Conservation (phyloP, 1,140 invertebrate genomes). For the Hydropsyche tenuis region DNA sequence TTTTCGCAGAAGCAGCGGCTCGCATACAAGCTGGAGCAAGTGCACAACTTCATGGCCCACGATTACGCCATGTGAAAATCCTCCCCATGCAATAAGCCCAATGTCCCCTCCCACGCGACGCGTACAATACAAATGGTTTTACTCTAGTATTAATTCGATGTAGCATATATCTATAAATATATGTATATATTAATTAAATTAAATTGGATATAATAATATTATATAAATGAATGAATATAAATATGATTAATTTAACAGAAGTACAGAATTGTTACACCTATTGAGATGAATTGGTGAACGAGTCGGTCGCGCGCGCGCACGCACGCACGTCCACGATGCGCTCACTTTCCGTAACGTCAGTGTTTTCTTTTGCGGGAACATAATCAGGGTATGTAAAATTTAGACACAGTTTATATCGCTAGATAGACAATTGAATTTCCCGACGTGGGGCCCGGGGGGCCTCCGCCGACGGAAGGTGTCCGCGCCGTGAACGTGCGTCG, state of each 20-base stretch:
- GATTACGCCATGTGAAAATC: slow-evolving; percentile 76
- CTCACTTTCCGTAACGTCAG: slow-evolving; percentile 21
- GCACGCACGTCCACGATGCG: slow-evolving; percentile 28
- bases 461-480: slow-evolving; percentile 13
- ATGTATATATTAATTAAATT: slow-evolving; percentile 50
- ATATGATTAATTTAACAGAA: slow-evolving; percentile 10
- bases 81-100: slow-evolving; percentile 38
- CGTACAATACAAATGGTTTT: slow-evolving; percentile 42
- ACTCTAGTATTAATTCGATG: slow-evolving; percentile 48
- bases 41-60: slow-evolving; percentile 92
- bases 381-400: slow-evolving; percentile 50
- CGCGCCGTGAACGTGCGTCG: slow-evolving; percentile 44
- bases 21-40: slow-evolving; percentile 93
- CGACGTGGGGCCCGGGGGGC: neutral
- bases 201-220: slow-evolving; percentile 16
- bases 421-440: slow-evolving; percentile 51
- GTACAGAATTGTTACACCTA: no score
- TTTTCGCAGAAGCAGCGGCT: slow-evolving; percentile 96
- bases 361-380: slow-evolving; percentile 36
- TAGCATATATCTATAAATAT: slow-evolving; percentile 50
- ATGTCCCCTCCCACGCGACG: slow-evolving; percentile 16
- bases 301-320: slow-evolving; percentile 31
- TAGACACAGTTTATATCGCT: slow-evolving; percentile 47
- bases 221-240: slow-evolving; percentile 44
- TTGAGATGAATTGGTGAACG: no score